Base-by-base conservation (phyloP, 2,888 invertebrate species). In the Agrilus cyanescens region DNA sequence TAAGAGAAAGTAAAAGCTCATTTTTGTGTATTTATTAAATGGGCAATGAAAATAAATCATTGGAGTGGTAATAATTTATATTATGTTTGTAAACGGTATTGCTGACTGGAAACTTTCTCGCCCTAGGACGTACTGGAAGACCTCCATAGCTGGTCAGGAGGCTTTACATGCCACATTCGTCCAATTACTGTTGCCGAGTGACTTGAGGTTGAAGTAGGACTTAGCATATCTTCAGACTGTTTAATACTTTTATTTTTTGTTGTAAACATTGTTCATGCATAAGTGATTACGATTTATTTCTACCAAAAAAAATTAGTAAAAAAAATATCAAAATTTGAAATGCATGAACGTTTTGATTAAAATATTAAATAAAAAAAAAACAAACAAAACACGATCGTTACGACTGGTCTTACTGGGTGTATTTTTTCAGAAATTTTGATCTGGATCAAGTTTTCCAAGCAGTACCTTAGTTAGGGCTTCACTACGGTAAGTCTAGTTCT, bases 381-480 rank as follows among this genome's bases (percentile, higher is more conserved):
- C 45, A 41, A 38, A 34, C 41, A 43, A 41, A 45, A 42, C 41
- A 43, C 13, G 41, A 43, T 44, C 47, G 47, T 43, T 47, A 53
- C 52, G 55, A 57, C 53, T 63, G 60, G 70, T 75, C 76, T 78
- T 73, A 78, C 73, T 77, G 78, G 80, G 77, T 80, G 71, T 78
- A 78, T 82, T 80, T 82, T 82, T 82, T 78, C 82, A 82, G 82
- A 82, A 81, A 71, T 74, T 72, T 74, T 73, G 75, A 72, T 74
- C 74, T 74, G 75, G 75, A 64, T 66, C 65, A 65, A 76, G 76
- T 75, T 71, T 61, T 57, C 61, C 65, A 62, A 60, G 62, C 74
- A 72, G 73, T 75, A 70, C 72, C 65, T 66, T 64, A 63, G 74
- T 73, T 72, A 73, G 72, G 25, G 72, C 71, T 69, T 65, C 67